A percentile compares a stretch with the other conserved stretches of the same genome.
These are phyloP conservation scores for Mythimna impura DNA, from an alignment of 2,888 invertebrate genomes.

Conservation along the genomic window DNA sequence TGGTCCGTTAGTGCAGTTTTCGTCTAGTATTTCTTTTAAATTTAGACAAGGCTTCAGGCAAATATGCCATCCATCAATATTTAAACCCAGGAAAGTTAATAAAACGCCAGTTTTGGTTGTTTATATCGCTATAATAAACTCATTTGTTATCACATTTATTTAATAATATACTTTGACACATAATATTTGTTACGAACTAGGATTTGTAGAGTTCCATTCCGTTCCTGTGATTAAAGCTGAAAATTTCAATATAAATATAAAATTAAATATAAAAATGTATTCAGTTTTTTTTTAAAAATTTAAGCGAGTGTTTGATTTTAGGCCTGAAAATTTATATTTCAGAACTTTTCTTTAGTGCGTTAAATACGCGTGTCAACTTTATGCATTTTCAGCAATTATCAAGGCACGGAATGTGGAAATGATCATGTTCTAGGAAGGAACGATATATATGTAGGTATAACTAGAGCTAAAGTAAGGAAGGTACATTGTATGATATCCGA, in stretches of 20 bases:
- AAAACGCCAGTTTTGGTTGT: constrained; percentile 67
- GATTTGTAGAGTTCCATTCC: constrained; percentile 80
- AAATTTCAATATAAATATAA: constrained; percentile 23
- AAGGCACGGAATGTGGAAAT: constrained; percentile 74
- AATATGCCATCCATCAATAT: too few species aligned
- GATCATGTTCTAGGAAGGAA: constrained; percentile 80
- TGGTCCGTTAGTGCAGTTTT: too few species aligned
- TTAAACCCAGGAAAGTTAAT: constrained; percentile 32
- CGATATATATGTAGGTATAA: constrained; percentile 68
- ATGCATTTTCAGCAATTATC: constrained; percentile 72
- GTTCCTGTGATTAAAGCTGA: constrained; percentile 78
- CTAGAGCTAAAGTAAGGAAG: constrained; percentile 75
- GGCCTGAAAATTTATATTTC: constrained; percentile 1
- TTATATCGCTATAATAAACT: constrained; percentile 90
- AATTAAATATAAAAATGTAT: not conserved
- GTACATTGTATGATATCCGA: constrained; percentile 80
- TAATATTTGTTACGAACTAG: constrained; percentile 86
- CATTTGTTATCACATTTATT: constrained; percentile 90
- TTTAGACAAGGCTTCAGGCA: too few species aligned
- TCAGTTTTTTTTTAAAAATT: not conserved
- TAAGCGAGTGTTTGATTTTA: constrained; percentile 1
- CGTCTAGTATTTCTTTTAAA: too few species aligned
- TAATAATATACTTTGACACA: constrained; percentile 90
- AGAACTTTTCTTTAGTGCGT: not conserved
- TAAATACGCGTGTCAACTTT: constrained; percentile 5